A percentile compares a stretch with the other conserved stretches of the same genome.
These are phyloP conservation scores for Melanargia galathea DNA, from an alignment of 2,888 invertebrate species.

Conservation along the genomic window DNA sequence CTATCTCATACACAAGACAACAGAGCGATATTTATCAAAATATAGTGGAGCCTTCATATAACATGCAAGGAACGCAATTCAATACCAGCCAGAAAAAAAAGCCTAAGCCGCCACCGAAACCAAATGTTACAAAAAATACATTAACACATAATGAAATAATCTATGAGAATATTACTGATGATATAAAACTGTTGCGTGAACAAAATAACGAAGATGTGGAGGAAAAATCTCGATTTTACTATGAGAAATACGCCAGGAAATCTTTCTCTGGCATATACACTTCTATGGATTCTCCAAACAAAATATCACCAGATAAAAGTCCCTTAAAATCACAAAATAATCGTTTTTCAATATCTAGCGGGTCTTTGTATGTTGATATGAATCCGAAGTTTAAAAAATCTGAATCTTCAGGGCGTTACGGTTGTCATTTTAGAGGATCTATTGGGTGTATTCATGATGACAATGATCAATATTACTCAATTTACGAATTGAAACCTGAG, in stretches of 20 bases:
- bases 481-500: slow-evolving; percentile 55
- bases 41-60: neutral
- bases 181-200: slow-evolving; percentile 35
- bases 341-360: slow-evolving; percentile 7
- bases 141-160: neutral
- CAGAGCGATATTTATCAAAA: slow-evolving; percentile 16
- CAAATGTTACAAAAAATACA: neutral
- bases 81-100: slow-evolving; percentile 37
- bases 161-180: slow-evolving; percentile 51
- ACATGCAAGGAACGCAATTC: neutral
- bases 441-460: slow-evolving; percentile 53
- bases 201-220: neutral
- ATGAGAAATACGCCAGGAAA: slow-evolving; percentile 15
- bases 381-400: neutral
- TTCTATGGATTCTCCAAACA: neutral
- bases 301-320: neutral
- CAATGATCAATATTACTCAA: slow-evolving; percentile 49
- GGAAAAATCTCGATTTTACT: neutral
- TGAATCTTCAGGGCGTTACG: neutral
- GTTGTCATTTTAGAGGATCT: slow-evolving; percentile 58
- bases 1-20: neutral
- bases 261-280: slow-evolving; percentile 10
- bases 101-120: slow-evolving; percentile 34
- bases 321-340: neutral
- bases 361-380: slow-evolving; percentile 15